These are phyloP conservation scores for Bombyx mandarina DNA, from an alignment of 1,140 invertebrate genomes.

Conservation along the genomic window DNA sequence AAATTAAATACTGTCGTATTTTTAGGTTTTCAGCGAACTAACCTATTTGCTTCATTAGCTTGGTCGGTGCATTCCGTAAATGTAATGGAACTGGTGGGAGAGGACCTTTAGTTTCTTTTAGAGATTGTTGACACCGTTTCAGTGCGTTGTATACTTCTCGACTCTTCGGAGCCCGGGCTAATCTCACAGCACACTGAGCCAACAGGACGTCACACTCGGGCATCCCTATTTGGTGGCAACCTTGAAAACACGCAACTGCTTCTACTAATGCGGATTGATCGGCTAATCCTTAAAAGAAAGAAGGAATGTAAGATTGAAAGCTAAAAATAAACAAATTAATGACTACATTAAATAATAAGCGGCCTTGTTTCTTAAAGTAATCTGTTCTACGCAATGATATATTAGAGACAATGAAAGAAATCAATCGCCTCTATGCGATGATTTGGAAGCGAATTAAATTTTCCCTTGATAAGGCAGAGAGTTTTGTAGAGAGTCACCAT, in stretches of 20 bases:
- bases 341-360: no score
- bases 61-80: slow-evolving; percentile 85
- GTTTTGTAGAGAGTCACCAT: no score
- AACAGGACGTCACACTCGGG: slow-evolving; percentile 85
- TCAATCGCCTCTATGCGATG: no score
- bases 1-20: no score
- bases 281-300: slow-evolving; percentile 60
- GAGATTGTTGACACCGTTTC: slow-evolving; percentile 72
- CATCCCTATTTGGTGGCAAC: slow-evolving; percentile 86
- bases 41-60: slow-evolving; percentile 84
- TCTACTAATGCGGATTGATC: slow-evolving; percentile 71
- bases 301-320: background rate
- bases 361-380: no score
- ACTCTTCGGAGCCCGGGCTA: slow-evolving; percentile 84
- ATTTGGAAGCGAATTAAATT: no score
- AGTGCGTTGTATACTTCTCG: slow-evolving; percentile 79
- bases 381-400: no score
- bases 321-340: background rate
- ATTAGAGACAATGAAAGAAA: no score
- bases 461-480: no score
- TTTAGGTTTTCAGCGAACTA: slow-evolving; percentile 6
- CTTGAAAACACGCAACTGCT: slow-evolving; percentile 82
- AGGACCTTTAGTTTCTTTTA: slow-evolving; percentile 77
- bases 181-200: slow-evolving; percentile 82
- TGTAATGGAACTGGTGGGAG: slow-evolving; percentile 82